Percentiles rank a stretch among this genome's conserved stretches.
phyloP scores from a whole-genome alignment of 2,888 invertebrate species.

The Lumbricus terrestris region DNA sequence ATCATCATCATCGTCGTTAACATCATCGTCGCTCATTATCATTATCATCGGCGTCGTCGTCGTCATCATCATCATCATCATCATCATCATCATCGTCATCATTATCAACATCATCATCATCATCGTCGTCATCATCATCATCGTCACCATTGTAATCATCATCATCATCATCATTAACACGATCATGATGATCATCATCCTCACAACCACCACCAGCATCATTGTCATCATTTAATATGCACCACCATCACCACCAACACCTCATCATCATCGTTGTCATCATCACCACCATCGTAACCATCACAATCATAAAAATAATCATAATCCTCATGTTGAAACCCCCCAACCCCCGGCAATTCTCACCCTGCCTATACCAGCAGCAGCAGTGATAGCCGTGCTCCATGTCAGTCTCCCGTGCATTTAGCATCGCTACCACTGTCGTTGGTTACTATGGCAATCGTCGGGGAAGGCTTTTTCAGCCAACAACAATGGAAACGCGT shows the following conservation, averaged over 20 bases:
- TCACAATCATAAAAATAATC: background rate
- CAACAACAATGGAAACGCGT: background rate
- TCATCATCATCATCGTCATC: background rate
- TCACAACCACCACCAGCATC: slow-evolving; percentile 16
- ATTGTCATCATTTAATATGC: too few relatives aligned
- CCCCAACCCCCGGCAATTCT: too few relatives aligned
- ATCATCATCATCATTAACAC: background rate
- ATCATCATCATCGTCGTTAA: too few relatives aligned
- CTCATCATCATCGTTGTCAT: slow-evolving; percentile 21
- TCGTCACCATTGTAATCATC: background rate
- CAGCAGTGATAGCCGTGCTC: background rate
- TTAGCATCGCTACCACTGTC: background rate
- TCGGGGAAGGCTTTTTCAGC: background rate
- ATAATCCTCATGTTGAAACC: background rate
- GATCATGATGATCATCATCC: background rate
- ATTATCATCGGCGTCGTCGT: slow-evolving; percentile 20
- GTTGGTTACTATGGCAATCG: background rate
- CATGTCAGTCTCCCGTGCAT: background rate
- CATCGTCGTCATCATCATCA: slow-evolving; percentile 24
- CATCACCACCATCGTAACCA: background rate
- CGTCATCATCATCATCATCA: too few relatives aligned
- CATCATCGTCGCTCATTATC: background rate
- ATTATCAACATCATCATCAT: slow-evolving; percentile 27
- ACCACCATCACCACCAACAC: slow-evolving; percentile 23
- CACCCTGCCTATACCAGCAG: background rate